phyloP scores from a whole-genome alignment of 2,113 vertebrate genomes.

The Sturnus vulgaris region DNA sequence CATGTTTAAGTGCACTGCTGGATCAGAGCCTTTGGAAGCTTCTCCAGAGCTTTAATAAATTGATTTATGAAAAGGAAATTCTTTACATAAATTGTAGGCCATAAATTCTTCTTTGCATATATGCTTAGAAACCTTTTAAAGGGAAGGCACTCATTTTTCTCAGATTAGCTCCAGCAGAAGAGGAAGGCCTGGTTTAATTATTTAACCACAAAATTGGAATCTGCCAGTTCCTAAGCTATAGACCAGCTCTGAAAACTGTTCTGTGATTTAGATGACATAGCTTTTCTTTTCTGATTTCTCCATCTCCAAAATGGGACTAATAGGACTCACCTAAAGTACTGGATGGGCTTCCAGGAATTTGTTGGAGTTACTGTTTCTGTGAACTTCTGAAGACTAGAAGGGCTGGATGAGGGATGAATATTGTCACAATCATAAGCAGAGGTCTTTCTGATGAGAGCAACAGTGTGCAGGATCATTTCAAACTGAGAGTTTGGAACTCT shows the following conservation, averaged over 20 bases:
- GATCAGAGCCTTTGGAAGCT: conserved; percentile 52
- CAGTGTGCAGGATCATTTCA: background rate
- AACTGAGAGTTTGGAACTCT: background rate
- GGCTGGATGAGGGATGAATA: background rate
- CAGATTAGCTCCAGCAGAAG: conserved; percentile 3
- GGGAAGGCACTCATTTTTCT: conserved; percentile 23
- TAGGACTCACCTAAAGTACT: background rate
- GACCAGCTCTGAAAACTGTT: background rate
- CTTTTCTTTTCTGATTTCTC: background rate
- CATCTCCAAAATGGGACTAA: background rate
- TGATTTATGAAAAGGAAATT: conserved; percentile 55
- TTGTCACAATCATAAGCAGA: background rate
- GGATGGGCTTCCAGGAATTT: background rate
- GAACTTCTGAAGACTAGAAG: background rate
- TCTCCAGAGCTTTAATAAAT: conserved; percentile 40
- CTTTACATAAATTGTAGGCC: conserved; percentile 28
- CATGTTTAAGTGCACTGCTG: conserved; percentile 49
- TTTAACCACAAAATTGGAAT: conserved; percentile 10
- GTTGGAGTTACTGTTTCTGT: background rate
- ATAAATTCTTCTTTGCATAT: conserved; percentile 33
- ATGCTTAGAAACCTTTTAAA: conserved; percentile 39
- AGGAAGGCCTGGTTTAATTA: conserved; percentile 34
- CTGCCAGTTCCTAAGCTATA: background rate
- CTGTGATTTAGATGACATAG: background rate
- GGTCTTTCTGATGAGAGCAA: background rate